Evolutionary conservation across 2,888 invertebrate genomes (phyloP).

Genomic region (Scrobipalpa costella): DNA sequence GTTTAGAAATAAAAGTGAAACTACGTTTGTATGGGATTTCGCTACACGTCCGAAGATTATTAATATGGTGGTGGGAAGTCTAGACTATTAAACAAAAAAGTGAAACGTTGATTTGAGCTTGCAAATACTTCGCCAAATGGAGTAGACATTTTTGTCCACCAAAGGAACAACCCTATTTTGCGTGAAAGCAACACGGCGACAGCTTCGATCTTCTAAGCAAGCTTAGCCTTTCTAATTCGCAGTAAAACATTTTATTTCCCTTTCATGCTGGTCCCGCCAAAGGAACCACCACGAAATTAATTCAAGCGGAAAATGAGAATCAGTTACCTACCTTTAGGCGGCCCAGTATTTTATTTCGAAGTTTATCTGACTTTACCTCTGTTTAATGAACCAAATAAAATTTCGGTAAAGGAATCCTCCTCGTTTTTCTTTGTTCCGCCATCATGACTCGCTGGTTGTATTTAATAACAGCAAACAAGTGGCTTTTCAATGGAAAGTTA

Average conservation of each 20-base stretch:
- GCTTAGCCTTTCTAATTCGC: slow-evolving; percentile 9
- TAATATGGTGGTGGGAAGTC: no score
- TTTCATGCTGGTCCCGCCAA: neutral
- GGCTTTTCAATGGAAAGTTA: slow-evolving; percentile 3
- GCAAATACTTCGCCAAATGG: no score
- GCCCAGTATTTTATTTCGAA: slow-evolving; percentile 42
- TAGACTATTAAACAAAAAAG: no score
- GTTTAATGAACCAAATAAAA: slow-evolving; percentile 55
- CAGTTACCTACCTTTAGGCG: slow-evolving; percentile 43
- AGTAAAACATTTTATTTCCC: slow-evolving; percentile 7
- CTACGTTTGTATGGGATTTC: no score
- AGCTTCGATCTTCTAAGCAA: slow-evolving; percentile 27
- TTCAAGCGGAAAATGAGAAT: slow-evolving; percentile 56
- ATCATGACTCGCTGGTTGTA: slow-evolving; percentile 16
- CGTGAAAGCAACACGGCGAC: neutral
- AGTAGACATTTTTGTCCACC: no score
- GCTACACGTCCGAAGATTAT: no score
- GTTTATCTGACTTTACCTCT: slow-evolving; percentile 41
- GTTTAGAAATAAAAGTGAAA: no score
- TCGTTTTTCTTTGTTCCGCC: slow-evolving; percentile 39
- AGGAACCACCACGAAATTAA: slow-evolving; percentile 41
- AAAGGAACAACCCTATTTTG: neutral
- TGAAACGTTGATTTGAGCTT: no score
- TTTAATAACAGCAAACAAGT: slow-evolving; percentile 5
- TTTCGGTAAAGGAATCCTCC: slow-evolving; percentile 38